phyloP scores from a whole-genome alignment of 2,888 invertebrate genomes.

The Agonum fuliginosum region DNA sequence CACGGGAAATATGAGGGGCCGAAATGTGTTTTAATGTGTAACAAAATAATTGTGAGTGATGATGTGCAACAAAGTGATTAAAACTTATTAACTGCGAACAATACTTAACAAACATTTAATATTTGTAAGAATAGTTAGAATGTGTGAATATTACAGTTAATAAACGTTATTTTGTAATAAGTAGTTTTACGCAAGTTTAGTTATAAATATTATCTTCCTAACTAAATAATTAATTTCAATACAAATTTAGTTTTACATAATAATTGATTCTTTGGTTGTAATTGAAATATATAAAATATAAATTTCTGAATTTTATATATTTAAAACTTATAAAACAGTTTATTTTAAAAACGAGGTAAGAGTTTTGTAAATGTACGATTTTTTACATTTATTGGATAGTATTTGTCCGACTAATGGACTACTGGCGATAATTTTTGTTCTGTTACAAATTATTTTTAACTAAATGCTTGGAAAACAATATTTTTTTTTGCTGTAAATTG shows the following conservation, averaged over 20 bases:
- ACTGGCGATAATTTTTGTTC: too few species aligned
- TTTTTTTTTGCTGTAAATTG: too few species aligned
- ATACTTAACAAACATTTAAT: conserved; percentile 23
- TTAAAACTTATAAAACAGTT: not conserved
- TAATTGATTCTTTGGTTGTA: conserved; percentile 11
- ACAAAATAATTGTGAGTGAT: not conserved
- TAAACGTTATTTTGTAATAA: conserved; percentile 41
- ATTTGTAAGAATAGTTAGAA: conserved; percentile 25
- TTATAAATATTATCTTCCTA: conserved; percentile 10
- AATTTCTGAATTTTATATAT: not conserved
- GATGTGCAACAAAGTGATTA: conserved; percentile 1
- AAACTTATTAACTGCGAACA: conserved; percentile 7
- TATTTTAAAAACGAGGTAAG: not conserved
- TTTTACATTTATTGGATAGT: too few species aligned
- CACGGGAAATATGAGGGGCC: conserved; percentile 28
- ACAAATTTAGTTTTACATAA: conserved; percentile 21
- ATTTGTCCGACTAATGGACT: too few species aligned
- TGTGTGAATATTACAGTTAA: conserved; percentile 28
- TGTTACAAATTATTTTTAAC: too few species aligned
- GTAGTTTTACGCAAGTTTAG: conserved; percentile 8
- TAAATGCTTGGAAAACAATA: too few species aligned
- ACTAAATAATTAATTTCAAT: not conserved
- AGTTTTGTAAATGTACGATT: too few species aligned
- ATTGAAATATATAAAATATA: not conserved
- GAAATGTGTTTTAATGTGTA: conserved; percentile 47